phyloP scores from a whole-genome alignment of 2,888 invertebrate genomes.

The Sarcophaga caerulescens region DNA sequence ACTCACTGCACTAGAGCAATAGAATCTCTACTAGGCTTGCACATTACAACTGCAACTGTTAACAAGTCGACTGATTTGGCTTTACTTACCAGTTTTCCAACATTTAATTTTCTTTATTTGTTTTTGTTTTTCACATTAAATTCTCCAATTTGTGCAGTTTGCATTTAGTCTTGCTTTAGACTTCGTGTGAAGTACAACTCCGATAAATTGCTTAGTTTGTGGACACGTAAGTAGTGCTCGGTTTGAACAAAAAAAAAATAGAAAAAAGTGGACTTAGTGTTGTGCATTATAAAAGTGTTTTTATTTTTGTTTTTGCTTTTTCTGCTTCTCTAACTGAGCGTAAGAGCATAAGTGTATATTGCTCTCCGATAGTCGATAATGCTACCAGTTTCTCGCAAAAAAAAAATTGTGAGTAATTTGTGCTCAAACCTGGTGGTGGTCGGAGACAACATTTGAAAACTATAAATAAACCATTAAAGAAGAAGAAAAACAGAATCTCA shows the following conservation, averaged over 20 bases:
- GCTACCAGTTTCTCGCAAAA: constrained; percentile 2
- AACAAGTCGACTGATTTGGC: constrained; percentile 60
- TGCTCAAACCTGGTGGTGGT: constrained; percentile 10
- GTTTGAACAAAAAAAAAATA: constrained; percentile 47
- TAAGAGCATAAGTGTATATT: constrained; percentile 36
- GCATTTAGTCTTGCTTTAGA: constrained; percentile 80
- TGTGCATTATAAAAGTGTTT: background rate
- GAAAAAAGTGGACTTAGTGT: constrained; percentile 34
- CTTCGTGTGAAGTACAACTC: constrained; percentile 79
- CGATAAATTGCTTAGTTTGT: constrained; percentile 70
- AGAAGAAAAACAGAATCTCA: background rate
- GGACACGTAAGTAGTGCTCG: constrained; percentile 69
- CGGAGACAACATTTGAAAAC: constrained; percentile 25
- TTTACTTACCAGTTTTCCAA: constrained; percentile 66
- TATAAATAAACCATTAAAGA: background rate
- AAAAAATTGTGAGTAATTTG: background rate
- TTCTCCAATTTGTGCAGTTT: constrained; percentile 69
- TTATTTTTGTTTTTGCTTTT: background rate
- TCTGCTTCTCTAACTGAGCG: constrained; percentile 24
- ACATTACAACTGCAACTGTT: constrained; percentile 29
- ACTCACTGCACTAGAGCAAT: constrained; percentile 26
- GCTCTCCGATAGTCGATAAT: background rate
- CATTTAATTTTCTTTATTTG: constrained; percentile 60
- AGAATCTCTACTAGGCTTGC: constrained; percentile 36
- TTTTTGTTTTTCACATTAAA: constrained; percentile 42